Percentiles rank a stretch among this genome's conserved stretches.
These are phyloP conservation scores for Cassiopea xamachana DNA, from an alignment of 30 jellyfish, hydroid and myxozoan species.

Conservation along the genomic window DNA sequence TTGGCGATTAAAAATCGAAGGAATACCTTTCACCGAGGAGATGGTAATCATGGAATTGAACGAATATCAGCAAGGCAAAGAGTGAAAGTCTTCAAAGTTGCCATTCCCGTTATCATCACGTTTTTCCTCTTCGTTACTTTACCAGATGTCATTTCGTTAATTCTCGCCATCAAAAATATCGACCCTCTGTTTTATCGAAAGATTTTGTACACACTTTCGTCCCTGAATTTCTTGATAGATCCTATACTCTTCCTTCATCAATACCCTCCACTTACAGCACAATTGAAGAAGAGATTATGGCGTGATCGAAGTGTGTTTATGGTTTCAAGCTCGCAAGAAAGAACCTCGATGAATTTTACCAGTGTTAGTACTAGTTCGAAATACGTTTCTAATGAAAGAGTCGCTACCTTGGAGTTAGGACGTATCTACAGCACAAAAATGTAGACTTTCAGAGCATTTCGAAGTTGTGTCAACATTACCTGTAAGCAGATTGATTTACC, in stretches of 20 bases:
- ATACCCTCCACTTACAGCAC: constrained; percentile 38
- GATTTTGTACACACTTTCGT: constrained; percentile 44
- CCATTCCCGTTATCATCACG: constrained; percentile 32
- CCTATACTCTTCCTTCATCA: constrained; percentile 53
- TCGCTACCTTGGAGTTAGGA: neutral
- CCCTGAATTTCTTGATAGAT: constrained; percentile 32
- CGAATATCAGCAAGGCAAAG: constrained; percentile 3
- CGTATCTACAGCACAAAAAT: too few relatives aligned
- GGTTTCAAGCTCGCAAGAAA: neutral
- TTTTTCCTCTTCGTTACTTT: constrained; percentile 36
- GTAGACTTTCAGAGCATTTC: too few relatives aligned
- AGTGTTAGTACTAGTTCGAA: neutral
- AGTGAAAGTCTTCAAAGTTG: constrained; percentile 24
- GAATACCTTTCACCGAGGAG: constrained; percentile 14
- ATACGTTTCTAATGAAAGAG: neutral
- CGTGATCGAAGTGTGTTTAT: neutral
- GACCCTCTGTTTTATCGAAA: constrained; percentile 46
- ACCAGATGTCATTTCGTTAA: constrained; percentile 45
- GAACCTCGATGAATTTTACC: neutral
- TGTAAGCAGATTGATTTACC: too few relatives aligned
- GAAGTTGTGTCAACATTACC: too few relatives aligned
- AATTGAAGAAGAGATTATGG: constrained; percentile 1
- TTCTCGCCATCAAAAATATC: constrained; percentile 15
- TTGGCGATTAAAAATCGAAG: constrained; percentile 7
- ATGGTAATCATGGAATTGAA: neutral